Evolutionary conservation across 2,113 vertebrate species (phyloP).

Genomic region (Poecile atricapillus): DNA sequence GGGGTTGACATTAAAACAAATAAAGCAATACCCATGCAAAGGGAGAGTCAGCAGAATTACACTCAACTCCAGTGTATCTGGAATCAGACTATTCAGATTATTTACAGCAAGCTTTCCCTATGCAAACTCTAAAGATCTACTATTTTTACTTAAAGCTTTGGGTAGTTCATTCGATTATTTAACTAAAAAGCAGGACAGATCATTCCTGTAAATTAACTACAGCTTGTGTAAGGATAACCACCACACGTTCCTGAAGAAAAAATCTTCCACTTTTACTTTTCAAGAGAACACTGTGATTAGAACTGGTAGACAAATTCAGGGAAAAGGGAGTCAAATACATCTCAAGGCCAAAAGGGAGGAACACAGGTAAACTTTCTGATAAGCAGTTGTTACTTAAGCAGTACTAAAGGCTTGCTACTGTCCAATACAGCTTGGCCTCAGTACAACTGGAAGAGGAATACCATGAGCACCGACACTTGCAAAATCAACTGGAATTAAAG

Average conservation of each 20-base stretch:
- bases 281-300: background rate
- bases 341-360: background rate
- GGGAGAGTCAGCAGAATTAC: background rate
- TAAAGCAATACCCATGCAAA: background rate
- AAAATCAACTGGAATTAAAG: background rate
- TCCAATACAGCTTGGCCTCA: background rate
- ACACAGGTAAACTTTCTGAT: background rate
- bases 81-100: background rate
- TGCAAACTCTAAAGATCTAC: background rate
- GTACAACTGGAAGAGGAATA: background rate
- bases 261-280: background rate
- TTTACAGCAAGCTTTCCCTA: background rate
- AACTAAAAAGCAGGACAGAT: background rate
- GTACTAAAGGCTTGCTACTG: background rate
- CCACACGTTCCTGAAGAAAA: background rate
- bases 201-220: background rate
- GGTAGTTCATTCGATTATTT: background rate
- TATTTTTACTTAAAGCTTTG: background rate
- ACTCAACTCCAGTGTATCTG: background rate
- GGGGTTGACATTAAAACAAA: background rate
- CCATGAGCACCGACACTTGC: background rate
- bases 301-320: background rate
- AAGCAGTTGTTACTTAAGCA: background rate
- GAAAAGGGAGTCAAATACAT: background rate
- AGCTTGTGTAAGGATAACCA: background rate